These are phyloP conservation scores for Drosophila nannoptera DNA, from an alignment of 1,140 invertebrate genomes.

Conservation along the genomic window DNA sequence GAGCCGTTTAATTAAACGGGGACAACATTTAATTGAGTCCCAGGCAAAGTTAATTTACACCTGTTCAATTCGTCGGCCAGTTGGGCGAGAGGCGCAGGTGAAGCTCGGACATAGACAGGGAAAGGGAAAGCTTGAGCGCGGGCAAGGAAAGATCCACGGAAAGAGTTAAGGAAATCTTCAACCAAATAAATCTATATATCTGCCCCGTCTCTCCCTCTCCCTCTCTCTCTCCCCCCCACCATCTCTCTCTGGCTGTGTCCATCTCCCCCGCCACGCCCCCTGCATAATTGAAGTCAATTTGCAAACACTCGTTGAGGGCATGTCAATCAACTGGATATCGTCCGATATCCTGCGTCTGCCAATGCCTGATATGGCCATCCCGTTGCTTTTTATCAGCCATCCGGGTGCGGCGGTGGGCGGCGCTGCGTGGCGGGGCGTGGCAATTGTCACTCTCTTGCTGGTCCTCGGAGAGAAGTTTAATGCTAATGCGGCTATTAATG, in stretches of 20 bases:
- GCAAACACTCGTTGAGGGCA: constrained; percentile 16
- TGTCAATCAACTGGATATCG: constrained; percentile 45
- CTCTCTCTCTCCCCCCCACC: neutral
- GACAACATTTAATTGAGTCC: too few relatives aligned
- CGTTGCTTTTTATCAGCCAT: constrained; percentile 8
- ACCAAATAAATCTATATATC: too few relatives aligned
- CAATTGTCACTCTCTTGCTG: constrained; percentile 13
- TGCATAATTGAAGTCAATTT: constrained; percentile 47
- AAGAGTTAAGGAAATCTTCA: too few relatives aligned
- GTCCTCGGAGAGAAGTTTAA: constrained; percentile 54
- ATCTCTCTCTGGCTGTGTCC: neutral
- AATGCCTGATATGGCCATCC: constrained; percentile 36
- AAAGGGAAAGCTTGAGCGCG: too few relatives aligned
- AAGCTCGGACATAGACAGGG: too few relatives aligned
- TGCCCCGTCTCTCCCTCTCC: neutral
- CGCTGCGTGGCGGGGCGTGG: neutral
- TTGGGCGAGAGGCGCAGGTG: too few relatives aligned
- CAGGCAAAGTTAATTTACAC: too few relatives aligned
- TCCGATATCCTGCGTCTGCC: constrained; percentile 28
- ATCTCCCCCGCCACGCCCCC: neutral
- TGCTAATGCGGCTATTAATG: constrained; percentile 75
- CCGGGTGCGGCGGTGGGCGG: too few relatives aligned
- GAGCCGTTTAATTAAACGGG: neutral
- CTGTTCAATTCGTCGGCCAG: too few relatives aligned
- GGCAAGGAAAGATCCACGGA: too few relatives aligned